These are phyloP conservation scores for Sternarchorhynchus goeldii DNA, from an alignment of 2,797 vertebrate species.

Conservation along the genomic window DNA sequence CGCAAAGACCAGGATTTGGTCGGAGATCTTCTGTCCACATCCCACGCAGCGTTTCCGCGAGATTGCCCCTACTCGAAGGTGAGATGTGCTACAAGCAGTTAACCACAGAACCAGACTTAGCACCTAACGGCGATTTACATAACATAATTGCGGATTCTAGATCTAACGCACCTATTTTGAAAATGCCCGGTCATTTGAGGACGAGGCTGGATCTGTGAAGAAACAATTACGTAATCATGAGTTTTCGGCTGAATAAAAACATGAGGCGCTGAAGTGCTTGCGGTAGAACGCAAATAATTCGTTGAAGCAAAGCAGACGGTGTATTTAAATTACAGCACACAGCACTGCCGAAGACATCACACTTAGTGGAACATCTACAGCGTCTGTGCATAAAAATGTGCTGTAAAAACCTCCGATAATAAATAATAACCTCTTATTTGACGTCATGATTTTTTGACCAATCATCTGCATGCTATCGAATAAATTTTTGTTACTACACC, in stretches of 20 bases:
- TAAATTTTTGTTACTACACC: too few species aligned
- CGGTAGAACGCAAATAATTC: too few species aligned
- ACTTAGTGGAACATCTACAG: too few species aligned
- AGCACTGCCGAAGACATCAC: too few species aligned
- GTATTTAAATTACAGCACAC: too few species aligned
- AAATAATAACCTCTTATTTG: too few species aligned
- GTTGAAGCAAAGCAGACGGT: too few species aligned
- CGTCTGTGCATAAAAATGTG: too few species aligned
- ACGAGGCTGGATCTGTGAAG: neutral
- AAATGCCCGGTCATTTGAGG: neutral
- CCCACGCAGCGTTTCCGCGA: conserved; percentile 82
- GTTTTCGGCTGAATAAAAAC: neutral
- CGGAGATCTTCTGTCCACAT: conserved; percentile 83
- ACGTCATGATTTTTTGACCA: too few species aligned
- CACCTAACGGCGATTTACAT: conserved; percentile 20
- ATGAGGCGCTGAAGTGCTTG: neutral
- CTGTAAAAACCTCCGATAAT: too few species aligned
- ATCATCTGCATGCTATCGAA: too few species aligned
- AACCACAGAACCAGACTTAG: conserved; percentile 72
- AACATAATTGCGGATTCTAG: neutral
- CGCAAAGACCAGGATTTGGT: conserved; percentile 84
- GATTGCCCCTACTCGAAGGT: conserved; percentile 78
- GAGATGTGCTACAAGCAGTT: conserved; percentile 81
- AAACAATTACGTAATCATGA: too few species aligned
- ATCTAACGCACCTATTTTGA: neutral